Base-by-base conservation (phyloP, 92 coral and sea anemone genomes). In the Palythoa grandis region DNA sequence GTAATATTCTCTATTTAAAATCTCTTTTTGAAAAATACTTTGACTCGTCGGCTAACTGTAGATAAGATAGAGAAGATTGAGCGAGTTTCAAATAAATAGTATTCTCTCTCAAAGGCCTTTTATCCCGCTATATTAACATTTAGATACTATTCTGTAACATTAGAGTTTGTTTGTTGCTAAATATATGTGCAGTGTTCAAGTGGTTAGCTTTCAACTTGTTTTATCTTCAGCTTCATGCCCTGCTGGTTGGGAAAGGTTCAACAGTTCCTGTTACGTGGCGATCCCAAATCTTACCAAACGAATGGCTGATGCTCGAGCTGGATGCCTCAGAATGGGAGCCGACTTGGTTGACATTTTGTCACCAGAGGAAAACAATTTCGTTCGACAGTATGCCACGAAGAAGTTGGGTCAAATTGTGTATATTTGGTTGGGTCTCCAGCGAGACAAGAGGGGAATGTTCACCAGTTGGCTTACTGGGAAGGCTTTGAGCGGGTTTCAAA, bases 161-260 rank as follows among this genome's bases (percentile, higher is more conserved):
- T 6, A 16, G 15, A 22, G 52, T 14, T 71, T 15, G 22, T 15
- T 14, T 14, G 52, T 1, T 16, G 23, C 22, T 38, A 39, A 22
- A 4, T 22, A 1, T 3, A 7, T 37, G 20, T 19, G 23, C 16
- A 14, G 10, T 40, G 56, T 9, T 73, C 1, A 43, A 8, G 9
- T 3, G 2, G 24, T 35, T 22, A 23, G 12, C 57, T 52, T 23
- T 29, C 3, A 16, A 2, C 13, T 39, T 29, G 10, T 19, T 78
- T 60, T 12, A 7, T 2, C 69, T 78, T n/a, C 54, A 78, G 83
- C 40, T 35, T 78, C 83, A 7, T 78, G 83, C 29, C 69, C 83
- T 37, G 83, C 7, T 58, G 83, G 83, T 14, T 78, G 83, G 83
- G 50, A 78, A 52, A 78, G 14, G 83, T 78, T 78, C 54, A 58